Evolutionary conservation across 2,888 invertebrate species (phyloP), one percentile per base, ranked within the genome.

Genomic region (Sceliomorpha sp.): DNA sequence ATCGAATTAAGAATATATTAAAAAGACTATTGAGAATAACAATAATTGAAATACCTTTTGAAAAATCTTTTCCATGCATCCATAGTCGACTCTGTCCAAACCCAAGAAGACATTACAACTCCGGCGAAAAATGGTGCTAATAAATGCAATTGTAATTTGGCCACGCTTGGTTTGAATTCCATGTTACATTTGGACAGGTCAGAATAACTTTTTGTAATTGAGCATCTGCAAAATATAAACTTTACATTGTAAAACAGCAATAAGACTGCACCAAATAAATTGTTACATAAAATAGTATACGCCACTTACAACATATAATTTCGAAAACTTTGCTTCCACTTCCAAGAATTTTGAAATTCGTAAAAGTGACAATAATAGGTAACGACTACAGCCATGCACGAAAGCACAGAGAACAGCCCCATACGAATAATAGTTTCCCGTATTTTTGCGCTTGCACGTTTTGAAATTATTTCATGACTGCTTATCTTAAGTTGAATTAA

Each of bases 31-130:
- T n/a, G n/a, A n/a, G n/a, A n/a, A n/a, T n/a, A n/a, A n/a, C n/a
- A n/a, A n/a, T n/a, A n/a, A n/a, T n/a, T n/a, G n/a, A n/a, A n/a
- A n/a, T n/a, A 96, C 96, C 94, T 94, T 84, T 93, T 91, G 58
- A 96, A 89, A 87, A 95, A 96, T 56, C 96, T 91, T 67, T 93
- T 92, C 98, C 98, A 98, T 8, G 94, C 93, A 75, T 94, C 93
- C 3, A 95, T 87, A 2, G 97, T 95, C 29, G 96, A 94, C 13
- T 92, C 92, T 4, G 96, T 97, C 97, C 97, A 98, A 20, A 96
- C 95, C 97, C 97, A 98, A 0, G 96, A 95, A 1, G 97, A 96
- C 94, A 97, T 96, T 17, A 95, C 91, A 67, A 96, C 92, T 32
- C 97, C 97, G 29, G 94, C 92, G 72, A 94, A 94, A 89, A 97